Evolutionary conservation across 2,888 invertebrate genomes (phyloP), one percentile per base, ranked within the genome.

Genomic region (Carterocephalus palaemon): DNA sequence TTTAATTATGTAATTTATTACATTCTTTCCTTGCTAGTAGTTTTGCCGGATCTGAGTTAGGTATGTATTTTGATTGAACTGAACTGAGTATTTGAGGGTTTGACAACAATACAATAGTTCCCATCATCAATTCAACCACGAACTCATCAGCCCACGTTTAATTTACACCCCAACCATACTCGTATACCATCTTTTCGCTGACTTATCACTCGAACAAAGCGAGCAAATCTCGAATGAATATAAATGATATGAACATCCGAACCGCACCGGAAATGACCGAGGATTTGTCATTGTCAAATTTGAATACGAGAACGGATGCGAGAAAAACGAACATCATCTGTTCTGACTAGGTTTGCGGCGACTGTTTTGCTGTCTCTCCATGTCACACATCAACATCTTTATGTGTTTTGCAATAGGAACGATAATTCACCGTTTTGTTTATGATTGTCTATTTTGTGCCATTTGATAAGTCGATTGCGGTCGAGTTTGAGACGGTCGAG

Each of bases 271-370:
- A 82, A 81, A 80, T 75, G 69, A 68, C 80, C 78, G 75, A 64
- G 66, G 72, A 84, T 84, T 81, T 83, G 83, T 83, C 84, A 80
- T 59, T 75, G 82, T 84, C 83, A 82, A 76, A 83, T 84, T 84
- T 84, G 81, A 84, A 84, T 84, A 75, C 77, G 69, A 63, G 69
- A 73, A 53, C 75, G 75, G 77, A 76, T 75, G 76, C 66, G 75
- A 72, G 80, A 78, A 78, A 81, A 79, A 81, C 80, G 80, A 78
- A 75, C 66, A 68, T 80, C 83, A 83, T 82, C 77, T 78, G 81
- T 81, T 75, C 67, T 60, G 54, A 46, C 47, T 51, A 51, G 52
- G 47, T 53, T 55, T 53, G 49, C 39, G 45, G 49, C 46, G 42
- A 34, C 40, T 31, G 38, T 49, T 46, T 50, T 53, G 52, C 49